A percentile compares a stretch with the other conserved stretches of the same genome.
phyloP scores from a whole-genome alignment of 2,113 vertebrate genomes.

The Candoia aspera region DNA sequence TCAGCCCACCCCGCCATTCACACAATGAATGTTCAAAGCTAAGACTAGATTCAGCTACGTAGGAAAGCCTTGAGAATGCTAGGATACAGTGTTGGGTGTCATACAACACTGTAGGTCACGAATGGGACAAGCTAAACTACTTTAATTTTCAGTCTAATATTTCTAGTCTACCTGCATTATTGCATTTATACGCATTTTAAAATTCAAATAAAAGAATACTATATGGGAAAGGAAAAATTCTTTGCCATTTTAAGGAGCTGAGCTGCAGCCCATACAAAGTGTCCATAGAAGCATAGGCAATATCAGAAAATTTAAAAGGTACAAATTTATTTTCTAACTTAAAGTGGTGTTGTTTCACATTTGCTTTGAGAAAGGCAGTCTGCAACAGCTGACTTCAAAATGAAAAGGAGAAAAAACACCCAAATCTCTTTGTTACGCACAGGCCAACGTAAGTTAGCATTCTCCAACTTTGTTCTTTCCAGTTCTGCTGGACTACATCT shows the following conservation, averaged over 20 bases:
- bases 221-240: slow-evolving; percentile 74
- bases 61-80: slow-evolving; percentile 70
- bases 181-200: slow-evolving; percentile 81
- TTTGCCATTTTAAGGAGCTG: slow-evolving; percentile 73
- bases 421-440: slow-evolving; percentile 55
- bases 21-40: slow-evolving; percentile 72
- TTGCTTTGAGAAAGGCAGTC: slow-evolving; percentile 64
- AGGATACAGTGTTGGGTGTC: slow-evolving; percentile 70
- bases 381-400: slow-evolving; percentile 58
- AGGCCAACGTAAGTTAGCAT: slow-evolving; percentile 28
- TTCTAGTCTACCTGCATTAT: slow-evolving; percentile 81
- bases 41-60: slow-evolving; percentile 72
- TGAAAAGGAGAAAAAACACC: slow-evolving; percentile 20
- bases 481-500: not conserved
- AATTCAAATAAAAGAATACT: slow-evolving; percentile 73
- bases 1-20: slow-evolving; percentile 69
- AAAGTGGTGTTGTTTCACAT: slow-evolving; percentile 68
- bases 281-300: slow-evolving; percentile 74
- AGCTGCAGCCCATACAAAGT: slow-evolving; percentile 75
- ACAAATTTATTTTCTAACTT: slow-evolving; percentile 66
- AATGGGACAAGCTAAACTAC: slow-evolving; percentile 78
- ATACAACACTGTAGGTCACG: slow-evolving; percentile 72
- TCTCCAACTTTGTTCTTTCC: not conserved
- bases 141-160: slow-evolving; percentile 74
- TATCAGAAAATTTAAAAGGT: slow-evolving; percentile 70